Conservation (phyloP, 2,113 vertebrate genomes). For the Dromas ardeola region DNA sequence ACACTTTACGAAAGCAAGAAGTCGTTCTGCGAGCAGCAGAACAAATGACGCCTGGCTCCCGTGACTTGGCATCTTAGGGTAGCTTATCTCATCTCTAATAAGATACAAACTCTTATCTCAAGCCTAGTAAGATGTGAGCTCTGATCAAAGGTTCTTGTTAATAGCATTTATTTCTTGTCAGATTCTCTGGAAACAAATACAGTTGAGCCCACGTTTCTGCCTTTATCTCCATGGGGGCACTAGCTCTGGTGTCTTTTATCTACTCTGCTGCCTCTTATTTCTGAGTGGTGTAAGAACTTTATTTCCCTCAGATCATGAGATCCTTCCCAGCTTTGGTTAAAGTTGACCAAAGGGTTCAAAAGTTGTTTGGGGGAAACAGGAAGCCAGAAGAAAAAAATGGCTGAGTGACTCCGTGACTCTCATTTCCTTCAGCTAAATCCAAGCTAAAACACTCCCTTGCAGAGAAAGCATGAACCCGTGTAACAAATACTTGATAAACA, state of each 20-base stretch:
- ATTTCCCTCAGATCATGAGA: not conserved
- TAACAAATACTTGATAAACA: not conserved
- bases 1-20: not conserved
- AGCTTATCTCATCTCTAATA: slow-evolving; percentile 7
- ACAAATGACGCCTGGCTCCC: not conserved
- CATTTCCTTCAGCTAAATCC: slow-evolving; percentile 29
- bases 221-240: slow-evolving; percentile 27
- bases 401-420: not conserved
- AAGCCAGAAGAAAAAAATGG: slow-evolving; percentile 16
- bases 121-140: not conserved
- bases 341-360: slow-evolving; percentile 19
- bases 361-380: slow-evolving; percentile 41
- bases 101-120: slow-evolving; percentile 5
- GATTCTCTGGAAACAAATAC: slow-evolving; percentile 8
- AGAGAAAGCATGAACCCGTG: not conserved
- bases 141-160: slow-evolving; percentile 31
- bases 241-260: slow-evolving; percentile 33
- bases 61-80: rapidly evolving
- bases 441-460: not conserved
- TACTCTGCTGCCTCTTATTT: not conserved
- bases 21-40: not conserved
- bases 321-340: not conserved
- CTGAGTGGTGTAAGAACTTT: not conserved
- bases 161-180: not conserved
- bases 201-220: not conserved